phyloP scores from a whole-genome alignment of 2,113 vertebrate genomes.

The Agelaius tricolor region DNA sequence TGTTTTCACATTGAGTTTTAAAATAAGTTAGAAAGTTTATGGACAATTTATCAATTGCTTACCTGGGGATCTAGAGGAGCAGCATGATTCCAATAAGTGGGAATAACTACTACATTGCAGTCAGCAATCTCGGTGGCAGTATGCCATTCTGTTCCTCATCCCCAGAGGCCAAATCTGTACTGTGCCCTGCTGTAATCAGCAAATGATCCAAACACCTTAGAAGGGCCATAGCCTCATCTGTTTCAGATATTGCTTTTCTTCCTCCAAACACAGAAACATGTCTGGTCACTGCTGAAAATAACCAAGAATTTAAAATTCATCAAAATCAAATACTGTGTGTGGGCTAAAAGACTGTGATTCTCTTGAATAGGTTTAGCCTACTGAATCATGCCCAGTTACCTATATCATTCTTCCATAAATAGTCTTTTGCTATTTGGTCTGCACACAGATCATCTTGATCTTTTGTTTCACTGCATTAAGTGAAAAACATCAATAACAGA shows the following conservation, averaged over 20 bases:
- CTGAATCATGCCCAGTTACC: neutral
- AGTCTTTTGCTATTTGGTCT: neutral
- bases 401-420: neutral
- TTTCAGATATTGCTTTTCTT: neutral
- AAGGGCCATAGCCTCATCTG: neutral
- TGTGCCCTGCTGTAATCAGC: neutral
- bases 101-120: conserved; percentile 4
- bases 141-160: neutral
- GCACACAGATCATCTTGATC: neutral
- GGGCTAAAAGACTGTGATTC: neutral
- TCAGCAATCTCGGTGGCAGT: neutral
- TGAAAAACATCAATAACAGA: neutral
- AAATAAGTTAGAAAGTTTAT: conserved; percentile 14
- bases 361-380: neutral
- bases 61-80: neutral
- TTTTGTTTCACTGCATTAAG: neutral
- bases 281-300: neutral
- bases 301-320: neutral
- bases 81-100: neutral
- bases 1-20: conserved; percentile 1
- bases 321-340: neutral
- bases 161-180: neutral
- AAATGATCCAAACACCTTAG: neutral
- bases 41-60: conserved; percentile 29
- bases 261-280: neutral